A percentile compares a stretch with the other conserved stretches of the same genome.
Conservation (phyloP, 2,797 vertebrate species). For the Notolabrus celidotus region DNA sequence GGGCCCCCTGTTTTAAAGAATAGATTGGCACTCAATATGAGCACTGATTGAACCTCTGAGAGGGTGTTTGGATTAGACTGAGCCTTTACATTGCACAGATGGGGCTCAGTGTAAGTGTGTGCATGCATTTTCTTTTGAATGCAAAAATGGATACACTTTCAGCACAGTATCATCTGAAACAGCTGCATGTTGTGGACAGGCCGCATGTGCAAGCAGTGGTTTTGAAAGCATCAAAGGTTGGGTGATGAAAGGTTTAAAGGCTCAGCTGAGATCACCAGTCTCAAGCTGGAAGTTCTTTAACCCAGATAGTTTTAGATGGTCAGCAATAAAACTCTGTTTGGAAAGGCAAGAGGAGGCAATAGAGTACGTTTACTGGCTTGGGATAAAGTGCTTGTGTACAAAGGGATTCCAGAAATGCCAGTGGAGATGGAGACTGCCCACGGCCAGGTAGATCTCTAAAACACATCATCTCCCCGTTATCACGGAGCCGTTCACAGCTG, state of each 20-base stretch:
- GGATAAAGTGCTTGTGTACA: constrained; percentile 72
- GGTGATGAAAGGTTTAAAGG: constrained; percentile 46
- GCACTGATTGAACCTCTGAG: constrained; percentile 69
- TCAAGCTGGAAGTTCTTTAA: constrained; percentile 46
- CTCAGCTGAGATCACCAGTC: constrained; percentile 40
- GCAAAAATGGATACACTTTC: constrained; percentile 17
- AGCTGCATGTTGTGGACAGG: constrained; percentile 6
- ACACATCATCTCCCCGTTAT: constrained; percentile 52
- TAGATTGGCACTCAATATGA: constrained; percentile 63
- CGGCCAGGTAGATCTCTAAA: constrained; percentile 70
- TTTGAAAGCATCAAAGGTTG: constrained; percentile 35
- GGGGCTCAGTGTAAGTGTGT: constrained; percentile 30
- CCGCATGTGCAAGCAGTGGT: constrained; percentile 26
- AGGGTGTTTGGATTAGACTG: constrained; percentile 72
- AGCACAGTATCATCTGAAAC: constrained; percentile 13
- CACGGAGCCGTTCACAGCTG: constrained; percentile 66
- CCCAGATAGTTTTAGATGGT: constrained; percentile 38
- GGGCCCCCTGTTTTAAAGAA: constrained; percentile 68
- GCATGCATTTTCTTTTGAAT: constrained; percentile 5
- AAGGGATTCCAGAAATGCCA: constrained; percentile 78
- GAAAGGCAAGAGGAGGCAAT: constrained; percentile 48
- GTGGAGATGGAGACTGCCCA: constrained; percentile 57
- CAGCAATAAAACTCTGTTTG: constrained; percentile 55
- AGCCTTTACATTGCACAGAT: constrained; percentile 68
- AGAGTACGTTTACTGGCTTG: constrained; percentile 63